phyloP scores from a whole-genome alignment of 2,113 vertebrate genomes.

The human region DNA sequence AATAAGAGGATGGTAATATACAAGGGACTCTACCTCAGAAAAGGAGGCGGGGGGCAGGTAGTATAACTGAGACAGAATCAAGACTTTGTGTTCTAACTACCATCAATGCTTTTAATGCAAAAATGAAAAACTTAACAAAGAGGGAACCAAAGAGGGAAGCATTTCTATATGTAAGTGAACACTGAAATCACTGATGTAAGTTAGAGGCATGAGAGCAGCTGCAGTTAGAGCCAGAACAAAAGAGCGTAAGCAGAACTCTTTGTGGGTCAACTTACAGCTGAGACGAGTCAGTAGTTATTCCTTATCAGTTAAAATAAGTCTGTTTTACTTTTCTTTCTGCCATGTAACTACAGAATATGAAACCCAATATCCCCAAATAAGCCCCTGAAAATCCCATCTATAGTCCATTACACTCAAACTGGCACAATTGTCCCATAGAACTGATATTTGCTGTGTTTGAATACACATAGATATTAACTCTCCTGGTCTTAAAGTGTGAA shows the following conservation, averaged over 20 bases:
- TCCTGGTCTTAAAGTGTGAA: no score
- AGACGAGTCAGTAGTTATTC: background rate
- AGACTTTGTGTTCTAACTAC: background rate
- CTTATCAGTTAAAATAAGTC: background rate
- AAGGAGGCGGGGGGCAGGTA: rapidly evolving
- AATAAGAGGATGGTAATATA: background rate
- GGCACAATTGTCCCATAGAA: no score
- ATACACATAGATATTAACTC: no score
- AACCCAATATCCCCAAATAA: background rate
- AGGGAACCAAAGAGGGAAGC: background rate
- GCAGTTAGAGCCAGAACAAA: background rate
- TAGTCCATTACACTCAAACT: no score
- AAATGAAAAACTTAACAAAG: background rate
- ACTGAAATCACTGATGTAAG: background rate
- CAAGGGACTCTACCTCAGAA: background rate
- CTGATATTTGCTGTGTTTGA: no score
- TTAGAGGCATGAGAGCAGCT: background rate
- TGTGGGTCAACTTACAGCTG: background rate
- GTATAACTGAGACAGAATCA: background rate
- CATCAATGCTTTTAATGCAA: background rate
- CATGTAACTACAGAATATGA: background rate
- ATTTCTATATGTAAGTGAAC: background rate
- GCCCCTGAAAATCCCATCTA: background rate
- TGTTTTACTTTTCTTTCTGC: background rate
- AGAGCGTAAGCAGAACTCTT: background rate